Conservation (phyloP, 1,140 invertebrate species). For the Papilio aristodemus region DNA sequence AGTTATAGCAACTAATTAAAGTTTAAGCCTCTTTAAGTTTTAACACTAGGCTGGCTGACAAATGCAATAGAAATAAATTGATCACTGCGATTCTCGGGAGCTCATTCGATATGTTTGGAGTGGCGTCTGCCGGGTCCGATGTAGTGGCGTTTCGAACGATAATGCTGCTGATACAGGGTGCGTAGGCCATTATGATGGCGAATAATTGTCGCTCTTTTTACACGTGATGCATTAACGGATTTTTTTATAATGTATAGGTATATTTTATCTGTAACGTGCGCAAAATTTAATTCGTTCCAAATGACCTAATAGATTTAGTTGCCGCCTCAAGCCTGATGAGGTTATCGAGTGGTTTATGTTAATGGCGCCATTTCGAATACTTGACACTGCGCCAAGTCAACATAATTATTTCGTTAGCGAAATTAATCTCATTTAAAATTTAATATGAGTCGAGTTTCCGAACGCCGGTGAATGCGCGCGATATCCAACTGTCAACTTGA, state of each 20-base stretch:
- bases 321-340: constrained; percentile 10
- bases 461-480: constrained; percentile 36
- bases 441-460: constrained; percentile 46
- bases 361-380: constrained; percentile 37
- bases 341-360: constrained; percentile 30
- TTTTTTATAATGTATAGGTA: neutral
- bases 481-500: constrained; percentile 46
- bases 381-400: constrained; percentile 54
- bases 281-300: neutral
- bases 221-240: neutral
- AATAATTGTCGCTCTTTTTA: neutral
- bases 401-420: constrained; percentile 56
- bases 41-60: neutral
- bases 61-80: neutral
- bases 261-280: constrained; percentile 9
- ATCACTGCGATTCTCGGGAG: neutral
- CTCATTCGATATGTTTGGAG: neutral
- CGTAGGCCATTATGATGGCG: neutral
- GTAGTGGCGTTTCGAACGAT: neutral
- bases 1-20: too few relatives aligned
- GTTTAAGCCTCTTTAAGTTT: too few relatives aligned
- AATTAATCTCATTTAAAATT: constrained; percentile 60
- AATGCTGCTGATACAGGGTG: neutral
- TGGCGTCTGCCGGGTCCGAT: neutral
- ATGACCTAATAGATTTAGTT: constrained; percentile 22